phyloP scores from a whole-genome alignment of 2,113 vertebrate genomes.

The Cavia porcellus region DNA sequence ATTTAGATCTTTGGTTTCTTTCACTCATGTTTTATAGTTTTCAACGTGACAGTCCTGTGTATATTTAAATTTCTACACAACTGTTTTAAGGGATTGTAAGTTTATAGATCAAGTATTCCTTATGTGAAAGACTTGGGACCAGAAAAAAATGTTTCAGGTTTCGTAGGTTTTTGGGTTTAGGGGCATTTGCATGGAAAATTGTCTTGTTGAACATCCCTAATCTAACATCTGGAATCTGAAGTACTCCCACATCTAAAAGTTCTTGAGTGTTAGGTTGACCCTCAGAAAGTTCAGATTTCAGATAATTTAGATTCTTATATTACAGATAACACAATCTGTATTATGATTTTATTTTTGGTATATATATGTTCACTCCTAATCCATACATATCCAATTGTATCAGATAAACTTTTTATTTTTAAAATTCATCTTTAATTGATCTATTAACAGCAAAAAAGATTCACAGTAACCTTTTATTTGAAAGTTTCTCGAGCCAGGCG shows the following conservation, averaged over 20 bases:
- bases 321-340: background rate
- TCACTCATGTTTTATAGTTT: background rate
- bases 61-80: background rate
- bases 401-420: background rate
- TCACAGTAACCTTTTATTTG: background rate
- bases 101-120: background rate
- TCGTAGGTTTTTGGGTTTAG: background rate
- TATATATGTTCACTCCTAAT: background rate
- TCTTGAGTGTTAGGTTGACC: background rate
- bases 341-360: background rate
- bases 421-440: slow-evolving; percentile 11
- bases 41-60: background rate
- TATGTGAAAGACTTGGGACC: background rate
- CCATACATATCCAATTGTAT: background rate
- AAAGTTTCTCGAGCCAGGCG: background rate
- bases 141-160: background rate
- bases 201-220: background rate
- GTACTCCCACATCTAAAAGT: background rate
- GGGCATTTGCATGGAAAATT: background rate
- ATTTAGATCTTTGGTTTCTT: background rate
- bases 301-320: background rate
- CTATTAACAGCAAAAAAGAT: background rate
- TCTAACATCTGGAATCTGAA: background rate
- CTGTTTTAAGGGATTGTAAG: background rate
- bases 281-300: background rate